Evolutionary conservation across 2,888 invertebrate genomes (phyloP).

Genomic region (Drosophila falleni): DNA sequence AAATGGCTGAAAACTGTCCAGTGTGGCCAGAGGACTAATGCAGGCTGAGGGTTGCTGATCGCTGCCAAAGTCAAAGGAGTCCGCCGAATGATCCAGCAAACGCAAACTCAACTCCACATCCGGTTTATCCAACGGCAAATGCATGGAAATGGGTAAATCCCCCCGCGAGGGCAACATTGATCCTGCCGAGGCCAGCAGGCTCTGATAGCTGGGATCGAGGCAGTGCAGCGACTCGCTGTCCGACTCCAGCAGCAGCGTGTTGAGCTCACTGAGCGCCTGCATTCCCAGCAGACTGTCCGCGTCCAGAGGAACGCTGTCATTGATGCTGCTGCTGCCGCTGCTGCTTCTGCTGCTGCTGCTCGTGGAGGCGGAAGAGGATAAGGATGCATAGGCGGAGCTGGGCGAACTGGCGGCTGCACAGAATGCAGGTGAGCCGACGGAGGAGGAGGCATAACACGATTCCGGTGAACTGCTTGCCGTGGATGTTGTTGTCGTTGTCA

Average conservation of each 20-base stretch:
- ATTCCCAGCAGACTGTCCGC: conserved; percentile 60
- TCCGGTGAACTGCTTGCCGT: conserved; percentile 59
- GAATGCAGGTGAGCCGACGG: conserved; percentile 69
- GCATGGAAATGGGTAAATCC: conserved; percentile 61
- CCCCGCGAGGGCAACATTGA: conserved; percentile 54
- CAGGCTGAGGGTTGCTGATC: conserved; percentile 82
- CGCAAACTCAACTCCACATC: conserved; percentile 82
- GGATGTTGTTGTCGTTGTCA: neutral
- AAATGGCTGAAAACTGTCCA: conserved; percentile 83
- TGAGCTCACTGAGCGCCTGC: conserved; percentile 77
- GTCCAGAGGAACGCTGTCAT: conserved; percentile 58
- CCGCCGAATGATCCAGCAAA: conserved; percentile 82
- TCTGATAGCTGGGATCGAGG: conserved; percentile 73
- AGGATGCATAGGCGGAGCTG: conserved; percentile 71
- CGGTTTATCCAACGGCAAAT: conserved; percentile 74
- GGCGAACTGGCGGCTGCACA: conserved; percentile 64
- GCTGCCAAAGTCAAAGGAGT: conserved; percentile 82
- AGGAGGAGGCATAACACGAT: conserved; percentile 69
- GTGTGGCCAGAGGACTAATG: conserved; percentile 81
- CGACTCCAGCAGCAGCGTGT: conserved; percentile 86
- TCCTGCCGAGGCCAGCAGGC: conserved; percentile 42
- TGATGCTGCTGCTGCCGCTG: conserved; percentile 46
- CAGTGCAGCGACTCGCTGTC: conserved; percentile 87
- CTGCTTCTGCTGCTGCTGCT: conserved; percentile 43
- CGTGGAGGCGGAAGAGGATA: conserved; percentile 60